Percentiles rank a stretch among this genome's conserved stretches.
Conservation (phyloP, 2,888 invertebrate species). For the Erebia ligea region DNA sequence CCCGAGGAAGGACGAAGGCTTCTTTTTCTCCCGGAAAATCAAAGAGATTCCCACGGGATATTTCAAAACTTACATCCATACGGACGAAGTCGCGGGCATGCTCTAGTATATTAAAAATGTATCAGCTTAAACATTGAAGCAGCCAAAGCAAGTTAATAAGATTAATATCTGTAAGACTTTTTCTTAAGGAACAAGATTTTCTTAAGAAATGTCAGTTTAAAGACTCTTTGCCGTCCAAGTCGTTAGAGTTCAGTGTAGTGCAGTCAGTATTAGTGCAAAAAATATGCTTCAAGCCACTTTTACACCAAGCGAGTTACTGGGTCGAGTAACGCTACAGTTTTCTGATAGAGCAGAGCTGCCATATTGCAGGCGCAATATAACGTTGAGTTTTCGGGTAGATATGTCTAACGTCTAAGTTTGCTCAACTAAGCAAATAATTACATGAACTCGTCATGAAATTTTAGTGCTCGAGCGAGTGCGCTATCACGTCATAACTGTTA, state of each 20-base stretch:
- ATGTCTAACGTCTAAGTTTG: not conserved
- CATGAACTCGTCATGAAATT: not conserved
- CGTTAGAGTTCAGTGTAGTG: not conserved
- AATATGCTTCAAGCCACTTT: not conserved
- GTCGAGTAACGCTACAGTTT: too few relatives aligned
- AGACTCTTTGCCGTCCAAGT: slow-evolving; percentile 3
- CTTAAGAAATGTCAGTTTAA: slow-evolving; percentile 15
- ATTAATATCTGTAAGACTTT: not conserved
- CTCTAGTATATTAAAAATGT: too few relatives aligned
- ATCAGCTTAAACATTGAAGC: too few relatives aligned
- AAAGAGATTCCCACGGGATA: too few relatives aligned
- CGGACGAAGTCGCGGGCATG: too few relatives aligned
- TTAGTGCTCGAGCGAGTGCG: not conserved
- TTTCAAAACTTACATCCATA: too few relatives aligned
- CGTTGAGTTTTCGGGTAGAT: too few relatives aligned
- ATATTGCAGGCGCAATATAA: too few relatives aligned
- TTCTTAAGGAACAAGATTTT: slow-evolving; percentile 5
- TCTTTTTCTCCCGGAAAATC: too few relatives aligned
- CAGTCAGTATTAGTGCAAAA: slow-evolving; percentile 9
- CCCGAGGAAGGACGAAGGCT: too few relatives aligned
- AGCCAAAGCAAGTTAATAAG: not conserved
- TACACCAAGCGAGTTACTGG: not conserved
- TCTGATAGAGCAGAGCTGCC: too few relatives aligned
- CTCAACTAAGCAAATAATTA: not conserved
- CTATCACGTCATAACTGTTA: not conserved